Evolutionary conservation across 2,888 invertebrate species (phyloP), one percentile per base, ranked within the genome.

Genomic region (Andrena camellia): DNA sequence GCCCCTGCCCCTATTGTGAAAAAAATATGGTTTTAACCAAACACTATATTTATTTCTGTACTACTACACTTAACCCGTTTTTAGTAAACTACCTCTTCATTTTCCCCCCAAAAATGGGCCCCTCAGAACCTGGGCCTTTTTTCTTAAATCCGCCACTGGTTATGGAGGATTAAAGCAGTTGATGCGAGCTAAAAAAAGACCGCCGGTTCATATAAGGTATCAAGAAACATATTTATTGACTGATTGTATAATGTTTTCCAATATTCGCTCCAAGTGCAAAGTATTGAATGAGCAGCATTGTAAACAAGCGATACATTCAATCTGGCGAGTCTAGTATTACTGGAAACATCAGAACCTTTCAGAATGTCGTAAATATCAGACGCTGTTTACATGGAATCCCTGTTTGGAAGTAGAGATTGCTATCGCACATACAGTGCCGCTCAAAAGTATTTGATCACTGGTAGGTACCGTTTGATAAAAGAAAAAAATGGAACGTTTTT

Each of bases 261-360:
- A 57, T 57, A 57, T 23, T 26, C 57, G 3, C 57, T 57, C 26
- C 13, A 57, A 57, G 26, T 4, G 57, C 57, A 26, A 57, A 57
- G 57, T 57, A 26, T 57, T 57, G 57, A 57, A 57, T 57, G 57
- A 57, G 10, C 23, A 13, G 57, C 13, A 13, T 26, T 26, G 23
- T 57, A 20, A 26, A 57, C 23, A 57, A 57, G 23, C 57, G 57
- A 57, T 57, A 23, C 57, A 57, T 52, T 20, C 57, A 26, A 57
- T 26, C 57, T 23, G 3, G 2, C 26, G 57, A 57, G 26, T 57
- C 3, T 57, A 57, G 13, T 57, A 10, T 57, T 57, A 23, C 57
- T 57, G 10, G 10, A 20, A 57, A 23, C 23, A 23, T 20, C 23
- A 26, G 57, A 57, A 23, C 10, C 57, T 23, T 20, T 57, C 57